A percentile compares a stretch with the other conserved stretches of the same genome.
These are phyloP conservation scores for Gallirallus australis DNA, from an alignment of 2,797 vertebrate species.

Conservation along the genomic window DNA sequence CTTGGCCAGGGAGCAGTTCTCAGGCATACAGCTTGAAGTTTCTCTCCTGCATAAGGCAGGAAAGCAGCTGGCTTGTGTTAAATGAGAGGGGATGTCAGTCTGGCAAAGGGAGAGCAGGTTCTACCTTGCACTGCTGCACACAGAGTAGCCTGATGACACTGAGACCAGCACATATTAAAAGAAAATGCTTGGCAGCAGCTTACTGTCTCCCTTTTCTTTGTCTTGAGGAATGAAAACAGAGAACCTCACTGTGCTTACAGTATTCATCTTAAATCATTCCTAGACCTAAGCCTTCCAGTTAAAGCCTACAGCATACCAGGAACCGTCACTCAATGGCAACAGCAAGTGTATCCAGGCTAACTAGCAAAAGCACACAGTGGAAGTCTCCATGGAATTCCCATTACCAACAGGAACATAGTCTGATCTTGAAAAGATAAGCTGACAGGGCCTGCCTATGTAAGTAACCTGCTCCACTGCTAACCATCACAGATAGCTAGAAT, in stretches of 20 bases:
- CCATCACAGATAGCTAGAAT: not conserved
- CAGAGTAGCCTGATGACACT: not conserved
- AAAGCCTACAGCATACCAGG: not conserved
- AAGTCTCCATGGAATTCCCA: not conserved
- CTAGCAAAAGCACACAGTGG: not conserved
- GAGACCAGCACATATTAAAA: not conserved
- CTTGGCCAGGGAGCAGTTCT: not conserved
- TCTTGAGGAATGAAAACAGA: not conserved
- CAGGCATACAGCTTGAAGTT: not conserved
- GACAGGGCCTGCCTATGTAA: not conserved
- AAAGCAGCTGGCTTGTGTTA: not conserved
- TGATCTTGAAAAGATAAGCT: not conserved
- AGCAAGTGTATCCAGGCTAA: not conserved
- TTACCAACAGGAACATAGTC: rapidly evolving
- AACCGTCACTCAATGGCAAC: not conserved
- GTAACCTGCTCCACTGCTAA: not conserved
- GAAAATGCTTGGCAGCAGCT: not conserved
- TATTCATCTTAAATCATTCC: not conserved
- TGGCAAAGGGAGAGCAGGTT: not conserved
- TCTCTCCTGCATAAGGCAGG: not conserved
- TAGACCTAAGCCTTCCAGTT: not conserved
- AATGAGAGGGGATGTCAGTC: not conserved
- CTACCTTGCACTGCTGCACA: not conserved
- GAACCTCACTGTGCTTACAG: not conserved
- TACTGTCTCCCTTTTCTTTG: not conserved